Base-by-base conservation (phyloP, 2,113 vertebrate species). In the Coreoperca whiteheadi region DNA sequence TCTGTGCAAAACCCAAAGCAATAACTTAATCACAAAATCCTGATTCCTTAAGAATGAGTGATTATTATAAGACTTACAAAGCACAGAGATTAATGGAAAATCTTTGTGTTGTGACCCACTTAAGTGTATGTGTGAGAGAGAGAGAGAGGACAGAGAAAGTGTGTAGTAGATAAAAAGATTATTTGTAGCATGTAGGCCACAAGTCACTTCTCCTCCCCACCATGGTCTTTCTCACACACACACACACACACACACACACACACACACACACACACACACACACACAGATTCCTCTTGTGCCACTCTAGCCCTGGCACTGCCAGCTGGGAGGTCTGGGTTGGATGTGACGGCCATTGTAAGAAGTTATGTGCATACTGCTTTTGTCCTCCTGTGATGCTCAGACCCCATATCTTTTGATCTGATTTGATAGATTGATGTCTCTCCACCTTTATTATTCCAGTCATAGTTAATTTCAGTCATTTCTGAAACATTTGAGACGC, bases 221-320 rank as follows among this genome's bases (percentile, higher is more conserved):
- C 64, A 67, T 63, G 16, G 4, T 71, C 76, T 63, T 71, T 68
- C 70, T 69, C 68, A 81, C 77, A 79, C 39, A 68, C 83, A 85
- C 61, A 76, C 84, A 77, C 76, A 77, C 61, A 83, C 74, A 86
- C 57, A 66, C 83, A 87, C 76, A 68, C 75, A 72, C 70, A 74
- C 68, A 81, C 77, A 79, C 39, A 68, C 83, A 85, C 61, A 76
- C 84, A 77, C 76, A 77, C 61, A 83, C 74, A 86, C 57, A 66
- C 83, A 87, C 54, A 75, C 79, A 32, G 51, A 81, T 61, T 79
- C 39, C 34, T 79, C 37, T 90, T 64, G 87, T 94, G 81, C 89
- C 82, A 69, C 79, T 83, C 85, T 79, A 89, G 72, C 73, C 79
- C 91, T 92, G 93, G 90, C 59, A 88, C 89, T 59, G 67, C 81